These are phyloP conservation scores for Pithys albifrons DNA, from an alignment of 2,113 vertebrate genomes.

Conservation along the genomic window DNA sequence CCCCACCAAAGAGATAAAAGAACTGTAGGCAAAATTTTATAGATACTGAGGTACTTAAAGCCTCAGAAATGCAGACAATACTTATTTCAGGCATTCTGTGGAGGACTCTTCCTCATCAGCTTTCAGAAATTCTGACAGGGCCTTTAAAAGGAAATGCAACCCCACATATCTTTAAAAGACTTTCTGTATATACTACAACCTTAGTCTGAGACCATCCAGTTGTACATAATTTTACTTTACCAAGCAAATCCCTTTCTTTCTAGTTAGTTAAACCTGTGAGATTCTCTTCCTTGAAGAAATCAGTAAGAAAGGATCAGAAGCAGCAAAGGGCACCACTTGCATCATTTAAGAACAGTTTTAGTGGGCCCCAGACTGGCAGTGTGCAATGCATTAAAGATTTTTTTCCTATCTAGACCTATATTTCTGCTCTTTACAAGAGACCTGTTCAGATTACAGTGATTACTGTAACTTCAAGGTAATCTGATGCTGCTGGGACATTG, in stretches of 20 bases:
- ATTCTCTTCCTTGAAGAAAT: neutral
- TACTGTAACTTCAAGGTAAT: conserved; percentile 25
- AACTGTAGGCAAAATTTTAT: neutral
- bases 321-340: neutral
- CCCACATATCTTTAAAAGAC: neutral
- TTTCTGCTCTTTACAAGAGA: conserved; percentile 3
- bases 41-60: neutral
- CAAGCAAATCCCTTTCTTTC: neutral
- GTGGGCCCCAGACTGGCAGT: neutral
- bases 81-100: neutral
- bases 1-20: neutral
- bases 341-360: conserved; percentile 11
- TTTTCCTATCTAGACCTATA: neutral
- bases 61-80: neutral
- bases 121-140: neutral
- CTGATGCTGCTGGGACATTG: neutral
- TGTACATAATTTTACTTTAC: neutral
- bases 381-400: neutral
- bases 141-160: neutral
- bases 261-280: neutral
- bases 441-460: conserved; percentile 2
- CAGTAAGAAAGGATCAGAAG: neutral
- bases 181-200: neutral
- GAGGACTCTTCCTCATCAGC: neutral
- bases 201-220: neutral